A percentile compares a stretch with the other conserved stretches of the same genome.
These are phyloP conservation scores for Microctonus brassicae DNA, from an alignment of 2,888 invertebrate genomes.

Conservation along the genomic window DNA sequence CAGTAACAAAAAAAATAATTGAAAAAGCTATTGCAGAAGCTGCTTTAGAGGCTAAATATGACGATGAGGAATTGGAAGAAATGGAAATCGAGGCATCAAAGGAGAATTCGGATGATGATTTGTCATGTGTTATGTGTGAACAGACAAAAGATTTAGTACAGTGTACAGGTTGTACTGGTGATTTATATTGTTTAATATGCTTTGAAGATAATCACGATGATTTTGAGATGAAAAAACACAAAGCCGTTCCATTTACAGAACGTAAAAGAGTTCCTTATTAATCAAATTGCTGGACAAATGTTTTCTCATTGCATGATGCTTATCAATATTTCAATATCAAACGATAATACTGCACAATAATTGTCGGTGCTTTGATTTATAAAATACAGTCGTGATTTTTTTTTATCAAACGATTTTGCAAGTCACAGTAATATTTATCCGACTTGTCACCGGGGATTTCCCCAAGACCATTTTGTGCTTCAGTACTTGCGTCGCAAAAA, in stretches of 20 bases:
- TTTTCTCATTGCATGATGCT: neutral
- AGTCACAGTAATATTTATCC: constrained; percentile 24
- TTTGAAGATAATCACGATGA: constrained; percentile 80
- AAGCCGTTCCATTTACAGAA: constrained; percentile 48
- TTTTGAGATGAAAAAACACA: constrained; percentile 70
- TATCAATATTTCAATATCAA: neutral
- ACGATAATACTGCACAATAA: no score
- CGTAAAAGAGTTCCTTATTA: neutral
- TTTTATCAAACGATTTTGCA: constrained; percentile 6
- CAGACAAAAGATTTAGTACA: constrained; percentile 79
- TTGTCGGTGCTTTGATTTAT: neutral
- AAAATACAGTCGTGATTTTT: neutral
- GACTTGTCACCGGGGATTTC: constrained; percentile 46
- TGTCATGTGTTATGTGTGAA: constrained; percentile 90
- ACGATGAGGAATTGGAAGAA: constrained; percentile 54
- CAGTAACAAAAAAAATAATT: constrained; percentile 63
- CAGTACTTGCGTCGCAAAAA: constrained; percentile 57
- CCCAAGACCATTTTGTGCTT: constrained; percentile 43
- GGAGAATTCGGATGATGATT: constrained; percentile 67
- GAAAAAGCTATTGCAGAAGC: constrained; percentile 70
- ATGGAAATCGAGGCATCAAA: constrained; percentile 51
- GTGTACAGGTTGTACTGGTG: constrained; percentile 83
- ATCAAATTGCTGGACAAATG: neutral
- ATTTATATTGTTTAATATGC: constrained; percentile 85
- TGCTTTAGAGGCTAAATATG: constrained; percentile 69